phyloP scores from a whole-genome alignment of 2,797 vertebrate genomes.

The Microhierax caerulescens region DNA sequence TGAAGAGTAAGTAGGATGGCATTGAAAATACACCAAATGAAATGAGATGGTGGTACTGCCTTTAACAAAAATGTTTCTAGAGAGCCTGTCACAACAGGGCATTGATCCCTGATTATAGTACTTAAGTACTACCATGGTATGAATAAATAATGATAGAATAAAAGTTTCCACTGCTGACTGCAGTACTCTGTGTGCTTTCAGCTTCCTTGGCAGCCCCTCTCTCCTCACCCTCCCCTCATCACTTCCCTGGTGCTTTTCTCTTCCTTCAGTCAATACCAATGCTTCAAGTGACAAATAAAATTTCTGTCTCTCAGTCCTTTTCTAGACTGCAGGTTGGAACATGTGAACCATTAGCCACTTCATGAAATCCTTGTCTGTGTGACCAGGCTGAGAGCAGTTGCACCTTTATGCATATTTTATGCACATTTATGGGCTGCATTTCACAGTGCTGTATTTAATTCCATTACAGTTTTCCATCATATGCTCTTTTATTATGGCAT shows the following conservation, averaged over 20 bases:
- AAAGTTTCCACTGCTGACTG: constrained; percentile 3
- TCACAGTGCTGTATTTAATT: constrained; percentile 61
- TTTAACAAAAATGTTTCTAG: neutral
- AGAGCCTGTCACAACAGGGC: neutral
- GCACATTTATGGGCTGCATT: constrained; percentile 65
- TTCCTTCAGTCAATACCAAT: constrained; percentile 40
- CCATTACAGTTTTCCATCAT: constrained; percentile 69
- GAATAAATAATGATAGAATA: constrained; percentile 36
- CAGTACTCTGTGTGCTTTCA: neutral
- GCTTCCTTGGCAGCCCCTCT: neutral
- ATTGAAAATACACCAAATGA: neutral
- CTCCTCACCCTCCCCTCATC: neutral
- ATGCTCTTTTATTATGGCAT: constrained; percentile 69
- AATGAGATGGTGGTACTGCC: neutral
- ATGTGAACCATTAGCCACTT: constrained; percentile 71
- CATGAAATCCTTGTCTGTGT: constrained; percentile 67
- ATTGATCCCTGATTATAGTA: neutral
- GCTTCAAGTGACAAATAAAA: constrained; percentile 66
- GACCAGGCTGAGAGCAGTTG: constrained; percentile 68
- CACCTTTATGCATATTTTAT: constrained; percentile 75
- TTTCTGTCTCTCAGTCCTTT: constrained; percentile 53
- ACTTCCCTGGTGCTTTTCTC: neutral
- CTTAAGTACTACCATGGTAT: neutral
- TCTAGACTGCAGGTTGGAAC: constrained; percentile 66
- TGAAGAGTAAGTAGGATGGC: neutral